Conservation (phyloP, 2,888 invertebrate species). For the Serripes groenlandicus region DNA sequence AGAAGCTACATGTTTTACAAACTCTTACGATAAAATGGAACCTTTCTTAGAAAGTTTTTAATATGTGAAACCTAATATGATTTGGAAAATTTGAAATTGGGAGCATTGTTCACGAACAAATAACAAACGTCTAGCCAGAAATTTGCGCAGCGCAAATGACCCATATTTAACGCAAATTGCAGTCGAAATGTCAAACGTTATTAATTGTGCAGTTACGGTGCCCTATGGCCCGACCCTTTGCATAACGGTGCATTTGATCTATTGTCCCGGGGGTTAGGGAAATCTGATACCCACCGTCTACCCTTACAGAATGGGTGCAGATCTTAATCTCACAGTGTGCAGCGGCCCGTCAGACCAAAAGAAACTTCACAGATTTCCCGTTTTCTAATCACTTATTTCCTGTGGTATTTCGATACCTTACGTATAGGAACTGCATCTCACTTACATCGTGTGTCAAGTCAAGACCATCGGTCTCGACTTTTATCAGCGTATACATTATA, state of each 20-base stretch:
- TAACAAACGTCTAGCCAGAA: no score
- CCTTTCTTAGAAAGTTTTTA: no score
- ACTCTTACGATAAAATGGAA: no score
- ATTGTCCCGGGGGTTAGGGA: constrained; percentile 3
- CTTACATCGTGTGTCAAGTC: neutral
- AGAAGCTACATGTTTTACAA: no score
- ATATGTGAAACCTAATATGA: no score
- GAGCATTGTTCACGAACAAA: no score
- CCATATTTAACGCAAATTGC: neutral
- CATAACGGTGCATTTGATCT: neutral
- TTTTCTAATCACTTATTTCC: neutral
- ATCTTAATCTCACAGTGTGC: neutral
- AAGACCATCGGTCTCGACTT: neutral
- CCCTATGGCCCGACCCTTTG: neutral
- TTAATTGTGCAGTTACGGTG: constrained; percentile 6
- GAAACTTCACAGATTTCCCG: neutral
- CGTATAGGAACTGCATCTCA: neutral
- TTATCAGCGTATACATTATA: neutral
- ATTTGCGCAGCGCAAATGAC: no score
- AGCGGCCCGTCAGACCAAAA: neutral
- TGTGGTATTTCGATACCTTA: neutral
- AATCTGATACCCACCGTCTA: neutral
- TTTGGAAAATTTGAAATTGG: no score
- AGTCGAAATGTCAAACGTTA: constrained; percentile 18
- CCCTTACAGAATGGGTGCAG: constrained; percentile 3